Conservation (phyloP, 1,140 invertebrate species). For the Diabrotica undecimpunctata region DNA sequence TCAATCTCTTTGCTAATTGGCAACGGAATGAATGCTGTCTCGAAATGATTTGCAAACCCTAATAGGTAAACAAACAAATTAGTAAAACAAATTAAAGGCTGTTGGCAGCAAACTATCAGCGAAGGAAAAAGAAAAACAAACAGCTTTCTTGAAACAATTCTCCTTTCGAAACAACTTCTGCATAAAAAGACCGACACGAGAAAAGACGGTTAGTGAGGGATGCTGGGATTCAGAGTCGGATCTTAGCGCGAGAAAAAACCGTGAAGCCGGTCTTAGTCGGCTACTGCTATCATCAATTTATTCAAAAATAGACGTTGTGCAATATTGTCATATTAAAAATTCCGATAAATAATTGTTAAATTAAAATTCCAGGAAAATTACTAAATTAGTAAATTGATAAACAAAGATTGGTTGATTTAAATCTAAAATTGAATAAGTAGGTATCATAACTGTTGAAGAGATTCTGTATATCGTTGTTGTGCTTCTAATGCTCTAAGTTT, state of each 20-base stretch:
- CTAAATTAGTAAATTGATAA: too few relatives aligned
- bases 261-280: background rate
- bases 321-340: too few relatives aligned
- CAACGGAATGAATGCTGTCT: background rate
- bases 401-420: too few relatives aligned
- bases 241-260: too few relatives aligned
- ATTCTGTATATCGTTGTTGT: too few relatives aligned
- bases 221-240: background rate
- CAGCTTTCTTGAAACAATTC: conserved; percentile 2
- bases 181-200: conserved; percentile 7
- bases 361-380: too few relatives aligned
- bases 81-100: conserved; percentile 5
- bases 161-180: background rate
- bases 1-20: background rate
- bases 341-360: too few relatives aligned
- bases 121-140: background rate
- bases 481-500: too few relatives aligned
- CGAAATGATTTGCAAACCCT: background rate
- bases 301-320: too few relatives aligned
- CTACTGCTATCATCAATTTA: too few relatives aligned
- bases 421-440: too few relatives aligned
- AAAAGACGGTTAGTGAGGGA: background rate
- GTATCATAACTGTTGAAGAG: too few relatives aligned
- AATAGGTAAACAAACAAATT: background rate
- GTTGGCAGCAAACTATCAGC: background rate